These are phyloP conservation scores for Phorcus lineatus DNA, from an alignment of 2,888 invertebrate genomes.

Conservation along the genomic window DNA sequence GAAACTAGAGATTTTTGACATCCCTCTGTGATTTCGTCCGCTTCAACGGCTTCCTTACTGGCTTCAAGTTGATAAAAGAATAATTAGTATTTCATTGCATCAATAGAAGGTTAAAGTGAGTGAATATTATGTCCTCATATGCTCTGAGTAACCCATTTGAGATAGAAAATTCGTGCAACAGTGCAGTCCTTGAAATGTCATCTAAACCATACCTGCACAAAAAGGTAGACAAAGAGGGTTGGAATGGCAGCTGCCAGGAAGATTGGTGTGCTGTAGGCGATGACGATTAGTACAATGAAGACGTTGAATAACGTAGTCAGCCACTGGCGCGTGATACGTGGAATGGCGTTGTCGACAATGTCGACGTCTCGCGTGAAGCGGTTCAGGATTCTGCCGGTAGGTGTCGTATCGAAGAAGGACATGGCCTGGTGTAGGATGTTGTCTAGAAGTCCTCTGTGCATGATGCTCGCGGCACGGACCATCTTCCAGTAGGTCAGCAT, in stretches of 20 bases:
- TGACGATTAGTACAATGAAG: conserved; percentile 70
- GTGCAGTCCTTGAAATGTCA: too few relatives aligned
- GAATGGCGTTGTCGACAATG: conserved; percentile 54
- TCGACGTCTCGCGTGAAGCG: conserved; percentile 60
- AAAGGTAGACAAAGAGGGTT: conserved; percentile 68
- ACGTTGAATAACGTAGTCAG: conserved; percentile 57
- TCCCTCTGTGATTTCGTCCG: too few relatives aligned
- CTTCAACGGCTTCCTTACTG: too few relatives aligned
- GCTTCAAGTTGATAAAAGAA: too few relatives aligned
- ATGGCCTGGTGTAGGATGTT: conserved; percentile 61
- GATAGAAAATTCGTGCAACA: too few relatives aligned
- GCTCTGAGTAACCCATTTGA: too few relatives aligned
- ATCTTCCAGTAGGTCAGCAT: conserved; percentile 51
- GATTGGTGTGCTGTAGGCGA: conserved; percentile 70
- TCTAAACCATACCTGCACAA: conserved; percentile 67
- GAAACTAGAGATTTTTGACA: too few relatives aligned
- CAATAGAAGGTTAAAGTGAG: too few relatives aligned
- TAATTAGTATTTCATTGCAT: too few relatives aligned
- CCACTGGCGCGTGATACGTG: conserved; percentile 45
- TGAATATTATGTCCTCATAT: too few relatives aligned
- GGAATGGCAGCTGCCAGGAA: conserved; percentile 66
- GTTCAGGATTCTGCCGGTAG: conserved; percentile 74
- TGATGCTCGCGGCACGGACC: conserved; percentile 59
- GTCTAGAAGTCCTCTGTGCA: conserved; percentile 54
- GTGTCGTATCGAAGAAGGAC: conserved; percentile 74